Evolutionary conservation across 2,113 vertebrate species (phyloP).

Genomic region (Elanus axillaris): DNA sequence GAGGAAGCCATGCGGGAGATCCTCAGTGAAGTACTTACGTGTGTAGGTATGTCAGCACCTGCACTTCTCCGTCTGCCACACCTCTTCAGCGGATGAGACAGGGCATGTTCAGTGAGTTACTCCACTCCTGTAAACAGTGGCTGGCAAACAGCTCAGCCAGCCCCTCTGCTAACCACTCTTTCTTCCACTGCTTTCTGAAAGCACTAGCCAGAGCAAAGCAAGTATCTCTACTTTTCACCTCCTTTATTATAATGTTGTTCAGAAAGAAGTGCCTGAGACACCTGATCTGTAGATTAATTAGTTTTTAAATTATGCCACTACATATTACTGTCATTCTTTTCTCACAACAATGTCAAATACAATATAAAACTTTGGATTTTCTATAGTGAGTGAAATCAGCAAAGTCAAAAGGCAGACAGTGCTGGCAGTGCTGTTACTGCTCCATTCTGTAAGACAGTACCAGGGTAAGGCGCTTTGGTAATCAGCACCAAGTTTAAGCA

Average conservation of each 20-base stretch:
- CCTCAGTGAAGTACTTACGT: neutral
- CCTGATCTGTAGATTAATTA: neutral
- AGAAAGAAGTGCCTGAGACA: conserved; percentile 1
- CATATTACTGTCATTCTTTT: neutral
- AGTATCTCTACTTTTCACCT: neutral
- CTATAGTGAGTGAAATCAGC: neutral
- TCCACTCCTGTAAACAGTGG: neutral
- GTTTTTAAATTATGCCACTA: neutral
- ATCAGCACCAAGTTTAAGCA: conserved; percentile 57
- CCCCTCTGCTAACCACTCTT: neutral
- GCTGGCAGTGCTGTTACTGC: neutral
- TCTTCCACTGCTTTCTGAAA: neutral
- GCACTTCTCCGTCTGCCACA: neutral
- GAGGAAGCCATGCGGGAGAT: neutral
- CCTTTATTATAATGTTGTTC: neutral
- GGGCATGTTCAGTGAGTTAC: neutral
- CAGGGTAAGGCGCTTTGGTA: conserved; percentile 47
- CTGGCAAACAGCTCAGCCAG: neutral
- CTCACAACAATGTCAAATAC: neutral
- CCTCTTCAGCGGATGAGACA: neutral
- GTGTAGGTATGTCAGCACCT: neutral
- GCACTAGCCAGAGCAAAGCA: neutral
- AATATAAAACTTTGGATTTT: conserved; percentile 29
- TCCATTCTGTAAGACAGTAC: neutral
- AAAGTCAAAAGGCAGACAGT: neutral